Percentiles rank a stretch among this genome's conserved stretches.
phyloP scores from a whole-genome alignment of 2,113 vertebrate genomes.

The Odocoileus hemionus region DNA sequence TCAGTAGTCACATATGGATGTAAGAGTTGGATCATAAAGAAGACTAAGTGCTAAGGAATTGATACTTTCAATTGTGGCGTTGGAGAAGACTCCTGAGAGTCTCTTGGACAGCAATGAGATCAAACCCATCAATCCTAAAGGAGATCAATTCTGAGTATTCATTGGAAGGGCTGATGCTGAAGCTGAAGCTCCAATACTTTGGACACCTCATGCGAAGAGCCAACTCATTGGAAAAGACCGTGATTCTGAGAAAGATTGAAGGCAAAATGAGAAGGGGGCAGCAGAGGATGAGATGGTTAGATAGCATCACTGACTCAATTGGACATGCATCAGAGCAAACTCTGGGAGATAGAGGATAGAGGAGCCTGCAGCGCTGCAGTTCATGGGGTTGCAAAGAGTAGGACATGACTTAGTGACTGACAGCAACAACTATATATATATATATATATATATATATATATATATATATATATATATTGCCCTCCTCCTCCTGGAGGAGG shows the following conservation, averaged over 20 bases:
- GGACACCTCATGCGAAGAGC: neutral
- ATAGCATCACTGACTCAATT: neutral
- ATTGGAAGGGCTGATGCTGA: neutral
- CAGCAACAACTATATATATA: neutral
- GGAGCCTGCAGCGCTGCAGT: neutral
- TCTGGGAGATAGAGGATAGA: neutral
- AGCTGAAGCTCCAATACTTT: neutral
- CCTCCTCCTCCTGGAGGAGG: neutral
- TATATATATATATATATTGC: neutral
- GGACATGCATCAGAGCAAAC: neutral
- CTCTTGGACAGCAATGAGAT: neutral
- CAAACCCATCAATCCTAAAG: neutral
- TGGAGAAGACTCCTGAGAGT: neutral
- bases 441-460: neutral
- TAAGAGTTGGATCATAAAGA: neutral
- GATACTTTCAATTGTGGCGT: neutral
- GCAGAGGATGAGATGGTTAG: neutral
- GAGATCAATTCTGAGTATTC: neutral
- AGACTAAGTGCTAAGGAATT: neutral
- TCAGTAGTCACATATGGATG: neutral
- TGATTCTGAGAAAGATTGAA: neutral
- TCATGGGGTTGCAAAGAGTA: neutral
- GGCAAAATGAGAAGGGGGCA: neutral
- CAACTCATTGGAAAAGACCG: neutral
- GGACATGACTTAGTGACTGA: neutral